A percentile compares a stretch with the other conserved stretches of the same genome.
phyloP scores from a whole-genome alignment of 2,113 vertebrate species.

The Lampris incognitus region DNA sequence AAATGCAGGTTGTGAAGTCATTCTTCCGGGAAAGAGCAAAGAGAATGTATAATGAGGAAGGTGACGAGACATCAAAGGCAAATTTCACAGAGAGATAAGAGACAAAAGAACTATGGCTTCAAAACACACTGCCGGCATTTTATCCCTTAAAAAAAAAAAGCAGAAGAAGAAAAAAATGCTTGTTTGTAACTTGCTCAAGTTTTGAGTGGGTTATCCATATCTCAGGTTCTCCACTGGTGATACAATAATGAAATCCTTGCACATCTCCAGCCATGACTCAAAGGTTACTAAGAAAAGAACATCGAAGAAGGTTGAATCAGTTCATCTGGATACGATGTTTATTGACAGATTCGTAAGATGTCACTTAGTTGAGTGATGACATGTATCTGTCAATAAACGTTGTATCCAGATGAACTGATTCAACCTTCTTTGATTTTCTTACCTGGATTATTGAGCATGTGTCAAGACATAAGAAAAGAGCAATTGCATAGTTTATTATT shows the following conservation, averaged over 20 bases:
- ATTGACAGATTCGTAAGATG: too few relatives aligned
- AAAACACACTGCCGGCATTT: constrained; percentile 70
- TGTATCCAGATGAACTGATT: too few relatives aligned
- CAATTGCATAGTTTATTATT: too few relatives aligned
- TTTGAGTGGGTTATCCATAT: constrained; percentile 14
- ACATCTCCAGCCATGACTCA: constrained; percentile 13
- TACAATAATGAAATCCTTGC: too few relatives aligned
- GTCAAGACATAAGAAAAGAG: too few relatives aligned
- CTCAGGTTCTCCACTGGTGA: constrained; percentile 4
- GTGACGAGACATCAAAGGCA: constrained; percentile 80
- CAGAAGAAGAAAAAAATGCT: constrained; percentile 24
- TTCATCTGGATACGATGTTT: too few relatives aligned
- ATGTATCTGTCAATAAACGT: too few relatives aligned
- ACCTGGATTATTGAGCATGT: too few relatives aligned
- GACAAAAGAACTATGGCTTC: constrained; percentile 75
- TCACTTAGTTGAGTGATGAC: too few relatives aligned
- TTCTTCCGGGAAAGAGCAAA: constrained; percentile 73
- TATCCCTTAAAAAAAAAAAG: not conserved
- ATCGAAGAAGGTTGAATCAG: not conserved
- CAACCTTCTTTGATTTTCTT: too few relatives aligned
- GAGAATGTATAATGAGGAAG: constrained; percentile 77
- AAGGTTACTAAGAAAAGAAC: constrained; percentile 17
- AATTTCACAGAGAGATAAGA: constrained; percentile 77
- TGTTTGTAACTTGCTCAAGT: constrained; percentile 52
- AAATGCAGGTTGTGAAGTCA: constrained; percentile 62